Conservation (phyloP, 2,888 invertebrate genomes). For the Cantharis rustica region DNA sequence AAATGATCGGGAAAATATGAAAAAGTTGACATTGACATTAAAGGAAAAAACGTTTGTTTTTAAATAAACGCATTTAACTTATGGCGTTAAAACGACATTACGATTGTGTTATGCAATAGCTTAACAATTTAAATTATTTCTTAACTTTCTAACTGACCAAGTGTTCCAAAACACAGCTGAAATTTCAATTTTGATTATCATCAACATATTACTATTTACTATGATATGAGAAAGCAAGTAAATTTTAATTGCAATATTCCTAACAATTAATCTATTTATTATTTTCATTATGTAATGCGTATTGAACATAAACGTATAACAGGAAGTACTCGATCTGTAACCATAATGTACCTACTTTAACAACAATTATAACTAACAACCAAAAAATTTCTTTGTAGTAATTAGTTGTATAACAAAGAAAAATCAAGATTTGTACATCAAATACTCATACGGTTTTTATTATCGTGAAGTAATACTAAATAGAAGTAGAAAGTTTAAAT, state of each 20-base stretch:
- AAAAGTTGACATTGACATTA: not conserved
- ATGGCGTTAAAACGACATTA: not conserved
- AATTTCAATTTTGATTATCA: not conserved
- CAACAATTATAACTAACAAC: not conserved
- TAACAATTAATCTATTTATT: not conserved
- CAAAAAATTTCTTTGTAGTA: not conserved
- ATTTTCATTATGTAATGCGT: not conserved
- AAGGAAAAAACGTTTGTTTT: not conserved
- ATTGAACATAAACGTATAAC: not conserved
- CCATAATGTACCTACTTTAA: not conserved
- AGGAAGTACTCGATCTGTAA: not conserved
- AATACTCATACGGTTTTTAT: constrained; percentile 9
- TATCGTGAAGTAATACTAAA: constrained; percentile 27
- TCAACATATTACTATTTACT: not conserved
- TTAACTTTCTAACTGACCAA: not conserved
- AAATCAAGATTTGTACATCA: constrained; percentile 4
- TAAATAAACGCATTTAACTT: not conserved
- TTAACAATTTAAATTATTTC: not conserved
- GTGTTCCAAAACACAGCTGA: not conserved
- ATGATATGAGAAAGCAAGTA: not conserved
- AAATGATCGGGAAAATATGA: not conserved
- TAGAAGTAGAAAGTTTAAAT: constrained; percentile 26
- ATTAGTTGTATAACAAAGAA: constrained; percentile 1
- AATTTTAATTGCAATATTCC: not conserved
- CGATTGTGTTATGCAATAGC: not conserved